These are phyloP conservation scores for Felis chaus DNA, from an alignment of 2,113 vertebrate species.

Conservation along the genomic window DNA sequence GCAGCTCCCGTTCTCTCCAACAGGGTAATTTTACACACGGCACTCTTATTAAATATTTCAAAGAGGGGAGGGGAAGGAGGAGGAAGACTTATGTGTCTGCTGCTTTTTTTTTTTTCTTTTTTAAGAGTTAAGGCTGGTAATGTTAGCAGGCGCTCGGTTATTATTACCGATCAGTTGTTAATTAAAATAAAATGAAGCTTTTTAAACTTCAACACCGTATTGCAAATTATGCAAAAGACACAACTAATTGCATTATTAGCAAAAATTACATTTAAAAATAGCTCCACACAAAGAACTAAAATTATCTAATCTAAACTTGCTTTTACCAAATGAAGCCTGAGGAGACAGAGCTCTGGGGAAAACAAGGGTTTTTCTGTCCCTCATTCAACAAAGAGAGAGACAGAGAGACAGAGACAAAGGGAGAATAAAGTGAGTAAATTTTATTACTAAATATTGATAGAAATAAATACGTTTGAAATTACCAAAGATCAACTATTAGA, in stretches of 20 bases:
- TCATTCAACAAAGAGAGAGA: constrained; percentile 8
- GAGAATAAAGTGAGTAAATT: neutral
- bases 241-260: constrained; percentile 65
- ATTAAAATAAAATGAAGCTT: constrained; percentile 76
- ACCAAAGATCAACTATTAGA: neutral
- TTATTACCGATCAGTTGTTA: constrained; percentile 47
- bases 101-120: neutral
- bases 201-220: constrained; percentile 65
- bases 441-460: neutral
- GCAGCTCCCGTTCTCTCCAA: constrained; percentile 61
- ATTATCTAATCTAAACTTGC: constrained; percentile 73
- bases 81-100: neutral
- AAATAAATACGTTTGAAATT: constrained; percentile 10
- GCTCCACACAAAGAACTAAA: constrained; percentile 67
- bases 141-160: constrained; percentile 50
- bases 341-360: constrained; percentile 30
- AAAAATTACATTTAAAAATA: constrained; percentile 80
- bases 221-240: constrained; percentile 74
- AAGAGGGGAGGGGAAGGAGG: neutral
- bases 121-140: constrained; percentile 72
- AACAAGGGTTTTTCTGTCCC: constrained; percentile 11
- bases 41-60: constrained; percentile 69
- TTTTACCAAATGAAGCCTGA: constrained; percentile 61
- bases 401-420: neutral
- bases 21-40: constrained; percentile 72